Conservation (phyloP, 2,888 invertebrate genomes). For the Ephialtes manifestator region DNA sequence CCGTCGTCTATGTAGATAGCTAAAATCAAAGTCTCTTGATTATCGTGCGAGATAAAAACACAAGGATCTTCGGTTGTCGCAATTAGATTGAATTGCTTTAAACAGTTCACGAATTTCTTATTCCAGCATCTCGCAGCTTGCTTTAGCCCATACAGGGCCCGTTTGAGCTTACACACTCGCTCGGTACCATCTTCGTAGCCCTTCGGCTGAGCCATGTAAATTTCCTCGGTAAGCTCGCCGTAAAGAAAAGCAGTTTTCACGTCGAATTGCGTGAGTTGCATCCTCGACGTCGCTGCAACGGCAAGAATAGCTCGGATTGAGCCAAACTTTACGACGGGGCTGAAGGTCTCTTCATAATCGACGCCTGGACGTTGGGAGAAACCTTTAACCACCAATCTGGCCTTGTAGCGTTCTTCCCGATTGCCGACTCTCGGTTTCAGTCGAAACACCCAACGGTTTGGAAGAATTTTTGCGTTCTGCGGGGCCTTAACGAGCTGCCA, state of each 20-base stretch:
- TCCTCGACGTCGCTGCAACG: slow-evolving; percentile 66
- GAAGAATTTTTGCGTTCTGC: neutral
- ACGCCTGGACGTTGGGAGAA: slow-evolving; percentile 44
- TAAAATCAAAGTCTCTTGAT: slow-evolving; percentile 49
- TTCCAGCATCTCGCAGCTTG: slow-evolving; percentile 81
- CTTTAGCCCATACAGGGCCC: slow-evolving; percentile 81
- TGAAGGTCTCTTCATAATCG: slow-evolving; percentile 50
- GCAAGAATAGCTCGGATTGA: slow-evolving; percentile 66
- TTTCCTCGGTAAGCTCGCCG: slow-evolving; percentile 62
- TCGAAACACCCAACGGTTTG: slow-evolving; percentile 56
- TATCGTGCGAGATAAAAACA: slow-evolving; percentile 68
- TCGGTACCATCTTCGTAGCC: slow-evolving; percentile 70
- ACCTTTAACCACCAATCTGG: slow-evolving; percentile 40
- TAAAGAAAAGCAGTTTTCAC: slow-evolving; percentile 64
- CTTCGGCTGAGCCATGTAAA: slow-evolving; percentile 68
- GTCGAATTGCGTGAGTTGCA: slow-evolving; percentile 57
- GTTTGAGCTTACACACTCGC: slow-evolving; percentile 78
- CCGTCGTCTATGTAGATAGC: slow-evolving; percentile 68
- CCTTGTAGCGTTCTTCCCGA: slow-evolving; percentile 14
- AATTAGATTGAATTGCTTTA: slow-evolving; percentile 72
- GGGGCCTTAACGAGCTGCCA: slow-evolving; percentile 46
- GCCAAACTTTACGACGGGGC: slow-evolving; percentile 45
- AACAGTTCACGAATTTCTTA: slow-evolving; percentile 69
- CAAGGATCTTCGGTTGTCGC: slow-evolving; percentile 67
- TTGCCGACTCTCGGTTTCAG: slow-evolving; percentile 57